These are phyloP conservation scores for Catostylus mosaicus DNA, from an alignment of 30 jellyfish, hydroid and myxozoan genomes.

Conservation along the genomic window DNA sequence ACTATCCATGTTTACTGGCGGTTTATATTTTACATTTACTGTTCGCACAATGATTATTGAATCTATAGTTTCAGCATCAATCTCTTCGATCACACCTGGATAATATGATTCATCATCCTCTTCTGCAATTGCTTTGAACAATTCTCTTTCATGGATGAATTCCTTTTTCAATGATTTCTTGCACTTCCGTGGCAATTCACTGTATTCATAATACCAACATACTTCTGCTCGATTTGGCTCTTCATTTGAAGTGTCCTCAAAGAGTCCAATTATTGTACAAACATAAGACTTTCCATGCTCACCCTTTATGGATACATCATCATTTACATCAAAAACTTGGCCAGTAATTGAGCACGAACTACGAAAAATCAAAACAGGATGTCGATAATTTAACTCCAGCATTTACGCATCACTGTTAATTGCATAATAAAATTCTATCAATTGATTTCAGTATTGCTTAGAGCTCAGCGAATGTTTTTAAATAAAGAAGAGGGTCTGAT, in stretches of 20 bases:
- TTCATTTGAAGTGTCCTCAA: slow-evolving; percentile 12
- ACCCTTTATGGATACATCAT: slow-evolving; percentile 61
- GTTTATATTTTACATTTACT: not conserved
- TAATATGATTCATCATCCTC: slow-evolving; percentile 12
- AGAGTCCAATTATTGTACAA: slow-evolving; percentile 48
- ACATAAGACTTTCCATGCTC: slow-evolving; percentile 57
- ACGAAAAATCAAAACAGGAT: not conserved
- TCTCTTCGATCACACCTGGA: slow-evolving; percentile 43
- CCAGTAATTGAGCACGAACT: slow-evolving; percentile 63
- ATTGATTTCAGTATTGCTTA: too few species aligned
- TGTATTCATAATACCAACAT: slow-evolving; percentile 61
- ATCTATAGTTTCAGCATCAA: slow-evolving; percentile 90
- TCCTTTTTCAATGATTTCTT: not conserved
- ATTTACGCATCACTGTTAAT: too few species aligned
- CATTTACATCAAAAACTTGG: slow-evolving; percentile 10
- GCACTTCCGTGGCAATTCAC: slow-evolving; percentile 67
- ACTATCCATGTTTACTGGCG: not conserved
- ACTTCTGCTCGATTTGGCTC: slow-evolving; percentile 75
- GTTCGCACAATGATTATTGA: slow-evolving; percentile 4
- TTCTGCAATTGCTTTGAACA: slow-evolving; percentile 38
- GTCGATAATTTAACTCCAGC: too few species aligned
- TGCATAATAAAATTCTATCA: too few species aligned
- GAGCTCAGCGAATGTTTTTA: too few species aligned
- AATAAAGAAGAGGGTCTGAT: too few species aligned
- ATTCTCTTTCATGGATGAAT: slow-evolving; percentile 12